Conservation (phyloP, 2,113 vertebrate species). For the Merops nubicus region DNA sequence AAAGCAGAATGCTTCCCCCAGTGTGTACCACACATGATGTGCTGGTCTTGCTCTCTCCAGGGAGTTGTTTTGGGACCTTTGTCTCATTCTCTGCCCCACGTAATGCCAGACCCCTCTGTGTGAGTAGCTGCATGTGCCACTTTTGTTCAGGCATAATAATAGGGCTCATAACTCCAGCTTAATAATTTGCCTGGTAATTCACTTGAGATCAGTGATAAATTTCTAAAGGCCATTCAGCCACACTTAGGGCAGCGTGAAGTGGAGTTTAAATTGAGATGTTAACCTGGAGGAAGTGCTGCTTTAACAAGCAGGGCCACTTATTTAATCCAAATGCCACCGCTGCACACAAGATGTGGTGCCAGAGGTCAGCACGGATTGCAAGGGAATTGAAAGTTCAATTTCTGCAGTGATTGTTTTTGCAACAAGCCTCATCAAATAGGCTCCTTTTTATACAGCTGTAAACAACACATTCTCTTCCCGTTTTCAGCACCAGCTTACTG, state of each 20-base stretch:
- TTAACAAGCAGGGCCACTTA: background rate
- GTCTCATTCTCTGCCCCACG: background rate
- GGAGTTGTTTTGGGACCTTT: background rate
- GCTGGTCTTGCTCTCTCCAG: background rate
- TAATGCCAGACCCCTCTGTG: background rate
- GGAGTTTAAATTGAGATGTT: background rate
- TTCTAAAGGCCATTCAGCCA: background rate
- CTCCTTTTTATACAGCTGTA: background rate
- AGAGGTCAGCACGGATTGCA: background rate
- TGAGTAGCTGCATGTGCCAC: background rate
- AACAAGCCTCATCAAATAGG: background rate
- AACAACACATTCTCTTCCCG: background rate
- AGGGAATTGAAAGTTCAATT: background rate
- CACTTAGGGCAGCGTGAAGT: accelerated
- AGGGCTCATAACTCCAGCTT: accelerated
- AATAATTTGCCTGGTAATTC: accelerated
- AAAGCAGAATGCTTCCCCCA: accelerated
- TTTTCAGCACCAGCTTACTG: background rate
- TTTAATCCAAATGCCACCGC: background rate
- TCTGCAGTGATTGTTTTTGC: background rate
- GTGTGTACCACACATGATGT: accelerated
- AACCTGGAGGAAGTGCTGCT: background rate
- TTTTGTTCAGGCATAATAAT: background rate
- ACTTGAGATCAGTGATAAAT: background rate
- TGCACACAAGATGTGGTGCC: background rate